Evolutionary conservation across 2,888 invertebrate genomes (phyloP).

Genomic region (Deilephila elpenor): DNA sequence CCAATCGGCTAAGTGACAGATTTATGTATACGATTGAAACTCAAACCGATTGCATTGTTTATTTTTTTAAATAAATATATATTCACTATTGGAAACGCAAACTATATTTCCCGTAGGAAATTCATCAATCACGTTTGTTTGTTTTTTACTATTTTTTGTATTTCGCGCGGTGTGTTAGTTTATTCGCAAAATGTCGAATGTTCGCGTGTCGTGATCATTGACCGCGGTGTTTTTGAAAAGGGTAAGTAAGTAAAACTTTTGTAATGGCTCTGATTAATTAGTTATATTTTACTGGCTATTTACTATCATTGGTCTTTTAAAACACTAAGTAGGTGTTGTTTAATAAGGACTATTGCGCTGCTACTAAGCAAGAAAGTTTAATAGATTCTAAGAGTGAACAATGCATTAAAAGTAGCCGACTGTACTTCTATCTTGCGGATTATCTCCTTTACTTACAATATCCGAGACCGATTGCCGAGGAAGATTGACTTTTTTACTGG

Average conservation of each 20-base stretch:
- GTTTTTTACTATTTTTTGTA: not conserved
- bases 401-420: too few relatives aligned
- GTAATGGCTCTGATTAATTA: too few relatives aligned
- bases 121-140: conserved; percentile 7
- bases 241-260: not conserved
- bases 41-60: conserved; percentile 22
- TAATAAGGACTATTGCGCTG: too few relatives aligned
- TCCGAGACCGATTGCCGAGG: too few relatives aligned
- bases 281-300: too few relatives aligned
- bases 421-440: too few relatives aligned
- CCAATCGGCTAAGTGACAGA: conserved; percentile 27
- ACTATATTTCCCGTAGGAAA: conserved; percentile 16
- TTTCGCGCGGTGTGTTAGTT: not conserved
- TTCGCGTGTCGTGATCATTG: not conserved
- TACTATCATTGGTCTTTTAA: too few relatives aligned
- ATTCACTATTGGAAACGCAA: conserved; percentile 7
- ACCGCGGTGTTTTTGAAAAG: not conserved
- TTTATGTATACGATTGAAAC: conserved; percentile 17
- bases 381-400: too few relatives aligned
- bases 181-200: not conserved
- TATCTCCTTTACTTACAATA: too few relatives aligned
- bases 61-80: conserved; percentile 6
- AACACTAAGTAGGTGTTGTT: too few relatives aligned
- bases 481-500: too few relatives aligned
- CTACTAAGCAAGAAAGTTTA: too few relatives aligned